Conservation (phyloP, 2,113 vertebrate species). For the Haemorhous mexicanus region DNA sequence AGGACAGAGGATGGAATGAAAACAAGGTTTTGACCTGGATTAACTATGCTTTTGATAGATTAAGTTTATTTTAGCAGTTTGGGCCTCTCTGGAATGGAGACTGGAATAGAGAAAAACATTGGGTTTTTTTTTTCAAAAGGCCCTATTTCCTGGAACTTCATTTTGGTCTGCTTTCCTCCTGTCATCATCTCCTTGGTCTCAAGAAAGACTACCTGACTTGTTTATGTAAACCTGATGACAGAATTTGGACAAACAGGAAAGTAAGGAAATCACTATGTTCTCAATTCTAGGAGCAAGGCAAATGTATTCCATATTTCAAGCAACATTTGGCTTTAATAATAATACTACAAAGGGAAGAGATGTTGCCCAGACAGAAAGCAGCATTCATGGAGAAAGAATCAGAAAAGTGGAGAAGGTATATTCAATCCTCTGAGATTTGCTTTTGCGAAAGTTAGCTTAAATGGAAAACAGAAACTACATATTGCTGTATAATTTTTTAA, state of each 20-base stretch:
- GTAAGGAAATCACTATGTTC: neutral
- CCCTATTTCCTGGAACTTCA: neutral
- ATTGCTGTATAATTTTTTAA: conserved; percentile 28
- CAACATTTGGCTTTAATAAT: conserved; percentile 48
- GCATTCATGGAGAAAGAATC: neutral
- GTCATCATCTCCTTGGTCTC: neutral
- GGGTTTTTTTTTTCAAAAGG: neutral
- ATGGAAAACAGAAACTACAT: conserved; percentile 48
- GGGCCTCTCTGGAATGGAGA: neutral
- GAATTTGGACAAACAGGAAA: conserved; percentile 30
- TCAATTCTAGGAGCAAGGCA: neutral
- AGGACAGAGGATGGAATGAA: neutral
- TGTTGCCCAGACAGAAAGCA: neutral
- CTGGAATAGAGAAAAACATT: neutral
- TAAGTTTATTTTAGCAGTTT: neutral
- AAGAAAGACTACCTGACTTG: neutral
- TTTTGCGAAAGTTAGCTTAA: conserved; percentile 40
- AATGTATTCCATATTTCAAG: conserved; percentile 16
- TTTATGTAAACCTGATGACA: conserved; percentile 30
- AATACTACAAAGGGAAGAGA: neutral
- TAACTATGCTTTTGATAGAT: neutral
- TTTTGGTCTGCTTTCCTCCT: neutral
- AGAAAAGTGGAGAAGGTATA: conserved; percentile 36
- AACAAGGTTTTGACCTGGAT: neutral
- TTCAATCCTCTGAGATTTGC: conserved; percentile 20